phyloP scores from a whole-genome alignment of 2,113 vertebrate genomes.

The Falco punctatus region DNA sequence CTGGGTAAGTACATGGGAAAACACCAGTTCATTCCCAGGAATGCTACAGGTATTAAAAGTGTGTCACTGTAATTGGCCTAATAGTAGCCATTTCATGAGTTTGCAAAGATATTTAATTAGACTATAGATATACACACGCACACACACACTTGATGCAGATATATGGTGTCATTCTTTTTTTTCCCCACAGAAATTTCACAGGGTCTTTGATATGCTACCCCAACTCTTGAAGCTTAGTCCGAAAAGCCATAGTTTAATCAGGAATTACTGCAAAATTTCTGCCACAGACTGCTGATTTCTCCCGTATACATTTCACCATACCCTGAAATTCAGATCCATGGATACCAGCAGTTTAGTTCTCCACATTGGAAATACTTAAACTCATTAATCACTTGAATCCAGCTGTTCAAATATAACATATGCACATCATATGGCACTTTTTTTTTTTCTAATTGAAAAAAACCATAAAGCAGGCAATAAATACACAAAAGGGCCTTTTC shows the following conservation, averaged over 20 bases:
- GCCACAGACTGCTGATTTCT: background rate
- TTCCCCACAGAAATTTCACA: background rate
- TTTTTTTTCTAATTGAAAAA: background rate
- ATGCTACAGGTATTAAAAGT: background rate
- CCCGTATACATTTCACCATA: background rate
- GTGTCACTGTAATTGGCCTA: background rate
- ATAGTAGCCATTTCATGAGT: background rate
- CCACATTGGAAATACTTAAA: background rate
- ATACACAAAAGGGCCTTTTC: background rate
- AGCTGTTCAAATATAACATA: background rate
- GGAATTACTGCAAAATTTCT: background rate
- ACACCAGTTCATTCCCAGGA: background rate
- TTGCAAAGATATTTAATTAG: background rate
- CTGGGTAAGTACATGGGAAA: background rate
- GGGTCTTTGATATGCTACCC: background rate
- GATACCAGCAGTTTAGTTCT: background rate
- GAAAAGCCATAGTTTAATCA: background rate
- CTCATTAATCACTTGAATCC: background rate
- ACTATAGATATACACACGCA: accelerated
- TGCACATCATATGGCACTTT: background rate
- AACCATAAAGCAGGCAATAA: background rate
- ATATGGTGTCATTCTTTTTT: background rate
- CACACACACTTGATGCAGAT: background rate
- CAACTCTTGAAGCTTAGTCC: background rate
- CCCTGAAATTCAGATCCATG: background rate